Evolutionary conservation across 2,888 invertebrate genomes (phyloP), one percentile per base, ranked within the genome.

Genomic region (Hypsopygia costalis): DNA sequence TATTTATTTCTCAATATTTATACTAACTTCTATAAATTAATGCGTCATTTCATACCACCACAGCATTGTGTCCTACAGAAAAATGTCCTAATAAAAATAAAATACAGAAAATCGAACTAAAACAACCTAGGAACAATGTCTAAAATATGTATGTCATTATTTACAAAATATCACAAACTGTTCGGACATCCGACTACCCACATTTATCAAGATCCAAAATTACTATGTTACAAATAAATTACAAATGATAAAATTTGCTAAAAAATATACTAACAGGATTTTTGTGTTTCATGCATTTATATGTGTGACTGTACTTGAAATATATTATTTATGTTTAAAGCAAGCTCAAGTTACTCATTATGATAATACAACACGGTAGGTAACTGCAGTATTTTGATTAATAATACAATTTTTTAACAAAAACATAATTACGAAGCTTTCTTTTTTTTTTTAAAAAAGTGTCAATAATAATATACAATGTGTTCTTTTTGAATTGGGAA

Each of bases 1-100:
- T 64, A 68, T 78, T 72, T 78, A 77, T 72, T 78, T 70, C 69
- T 70, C 70, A 73, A 75, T 64, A 64, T 69, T 64, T 51, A 56
- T 61, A 49, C 69, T 71, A 71, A 52, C 44, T 60, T 47, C 61
- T 69, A 70, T 55, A 64, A 69, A n/a, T n/a, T 60, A 69, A 59
- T 66, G 63, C 66, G 62, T 71, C 56, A 55, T 47, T 35, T 51
- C 42, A 45, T 45, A 42, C 50, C 52, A 46, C 50, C 40, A 41
- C 43, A 25, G 25, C 1, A 25, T 25, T 25, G 25, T 46, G 36
- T 41, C 45, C 46, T 53, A 53, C 52, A 55, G 49, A 54, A 44
- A 37, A 58, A 62, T 42, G 48, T 30, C n/a, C n/a, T n/a, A n/a
- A n/a, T n/a, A n/a, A n/a, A n/a, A 30, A 10, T 50, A 53, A 47